These are phyloP conservation scores for Rhinoraja longicauda DNA, from an alignment of 2,797 vertebrate species.

Conservation along the genomic window DNA sequence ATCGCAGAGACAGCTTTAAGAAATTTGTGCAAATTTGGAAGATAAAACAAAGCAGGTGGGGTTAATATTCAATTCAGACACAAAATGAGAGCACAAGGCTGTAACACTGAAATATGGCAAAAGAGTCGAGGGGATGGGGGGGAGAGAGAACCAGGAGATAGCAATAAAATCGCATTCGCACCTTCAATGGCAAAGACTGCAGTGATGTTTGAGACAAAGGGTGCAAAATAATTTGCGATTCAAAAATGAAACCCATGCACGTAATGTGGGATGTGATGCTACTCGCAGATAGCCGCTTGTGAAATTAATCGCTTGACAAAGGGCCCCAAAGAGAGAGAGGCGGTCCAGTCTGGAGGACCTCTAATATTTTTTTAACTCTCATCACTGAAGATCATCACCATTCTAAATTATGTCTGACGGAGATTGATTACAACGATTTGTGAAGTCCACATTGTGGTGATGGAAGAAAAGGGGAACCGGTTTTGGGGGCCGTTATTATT, in stretches of 20 bases:
- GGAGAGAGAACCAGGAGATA: too few species aligned
- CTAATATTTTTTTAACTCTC: neutral
- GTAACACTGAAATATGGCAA: neutral
- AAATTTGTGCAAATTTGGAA: neutral
- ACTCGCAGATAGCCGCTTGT: neutral
- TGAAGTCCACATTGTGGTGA: neutral
- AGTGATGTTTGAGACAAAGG: too few species aligned
- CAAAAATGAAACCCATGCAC: neutral
- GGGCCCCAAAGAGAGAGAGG: neutral
- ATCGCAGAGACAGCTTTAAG: neutral
- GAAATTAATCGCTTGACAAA: neutral
- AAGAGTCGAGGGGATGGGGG: slow-evolving; percentile 38
- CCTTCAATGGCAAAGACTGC: too few species aligned
- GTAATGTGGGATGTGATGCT: neutral
- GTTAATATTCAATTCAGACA: too few species aligned
- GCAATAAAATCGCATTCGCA: too few species aligned
- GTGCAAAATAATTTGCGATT: neutral
- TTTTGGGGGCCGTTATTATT: neutral
- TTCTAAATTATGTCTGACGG: neutral
- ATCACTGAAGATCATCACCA: neutral
- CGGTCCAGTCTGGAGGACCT: neutral
- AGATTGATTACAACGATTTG: neutral
- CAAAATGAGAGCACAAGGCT: neutral
- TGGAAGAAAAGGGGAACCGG: neutral
- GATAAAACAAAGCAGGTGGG: neutral